A percentile compares a stretch with the other conserved stretches of the same genome.
These are phyloP conservation scores for Antechinus stuartii DNA, from an alignment of 2,113 vertebrate genomes.

Conservation along the genomic window DNA sequence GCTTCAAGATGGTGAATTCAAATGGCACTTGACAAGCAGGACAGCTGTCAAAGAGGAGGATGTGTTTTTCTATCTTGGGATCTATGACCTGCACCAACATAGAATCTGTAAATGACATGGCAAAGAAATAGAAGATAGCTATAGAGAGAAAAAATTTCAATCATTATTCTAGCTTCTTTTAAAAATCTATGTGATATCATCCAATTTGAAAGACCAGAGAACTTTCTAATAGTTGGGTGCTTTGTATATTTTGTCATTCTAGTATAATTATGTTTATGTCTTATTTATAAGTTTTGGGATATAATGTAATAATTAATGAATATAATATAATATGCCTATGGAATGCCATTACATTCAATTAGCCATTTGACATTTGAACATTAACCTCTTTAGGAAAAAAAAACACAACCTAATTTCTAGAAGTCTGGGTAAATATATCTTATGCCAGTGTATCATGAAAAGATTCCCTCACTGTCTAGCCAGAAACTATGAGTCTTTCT, in stretches of 20 bases:
- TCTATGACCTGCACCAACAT: neutral
- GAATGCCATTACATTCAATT: neutral
- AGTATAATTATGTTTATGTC: neutral
- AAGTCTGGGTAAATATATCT: neutral
- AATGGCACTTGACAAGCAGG: neutral
- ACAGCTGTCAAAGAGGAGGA: constrained; percentile 4
- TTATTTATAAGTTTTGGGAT: neutral
- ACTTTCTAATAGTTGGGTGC: neutral
- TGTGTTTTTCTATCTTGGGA: constrained; percentile 7
- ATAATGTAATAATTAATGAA: neutral
- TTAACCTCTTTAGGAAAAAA: neutral
- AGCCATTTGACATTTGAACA: neutral
- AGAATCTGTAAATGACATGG: neutral
- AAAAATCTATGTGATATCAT: neutral
- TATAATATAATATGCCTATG: too few relatives aligned
- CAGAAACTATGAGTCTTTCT: neutral
- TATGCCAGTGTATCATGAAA: neutral
- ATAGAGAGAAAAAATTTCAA: neutral
- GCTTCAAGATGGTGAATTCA: neutral
- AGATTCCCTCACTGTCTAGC: neutral
- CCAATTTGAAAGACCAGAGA: neutral
- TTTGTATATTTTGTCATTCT: neutral
- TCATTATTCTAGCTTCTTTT: neutral
- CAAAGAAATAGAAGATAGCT: neutral
- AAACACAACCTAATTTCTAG: neutral